Conservation (phyloP, 1,140 invertebrate genomes). For the Psilanteris sp. region DNA sequence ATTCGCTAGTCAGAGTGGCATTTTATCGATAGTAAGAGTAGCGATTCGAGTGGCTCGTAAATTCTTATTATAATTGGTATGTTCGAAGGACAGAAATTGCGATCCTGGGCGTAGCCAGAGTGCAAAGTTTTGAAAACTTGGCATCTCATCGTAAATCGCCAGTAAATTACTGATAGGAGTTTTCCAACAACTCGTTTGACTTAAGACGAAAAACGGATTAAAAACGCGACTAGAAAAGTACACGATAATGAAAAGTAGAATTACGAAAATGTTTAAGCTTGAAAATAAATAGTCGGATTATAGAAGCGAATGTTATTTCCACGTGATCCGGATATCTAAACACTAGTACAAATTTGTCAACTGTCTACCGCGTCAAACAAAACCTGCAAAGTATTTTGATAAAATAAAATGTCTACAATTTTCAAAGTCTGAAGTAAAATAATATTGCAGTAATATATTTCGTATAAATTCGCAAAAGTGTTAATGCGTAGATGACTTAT, state of each 20-base stretch:
- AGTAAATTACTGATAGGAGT: slow-evolving; percentile 36
- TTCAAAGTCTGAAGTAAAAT: too few relatives aligned
- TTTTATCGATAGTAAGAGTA: slow-evolving; percentile 53
- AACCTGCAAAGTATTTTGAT: too few relatives aligned
- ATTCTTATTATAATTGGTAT: slow-evolving; percentile 65
- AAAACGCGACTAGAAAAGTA: slow-evolving; percentile 27
- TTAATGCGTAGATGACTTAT: too few relatives aligned
- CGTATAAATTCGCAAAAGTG: too few relatives aligned
- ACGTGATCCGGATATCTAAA: not conserved
- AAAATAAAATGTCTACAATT: too few relatives aligned
- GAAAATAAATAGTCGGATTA: slow-evolving; percentile 38
- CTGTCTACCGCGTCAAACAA: too few relatives aligned
- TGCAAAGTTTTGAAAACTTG: slow-evolving; percentile 61
- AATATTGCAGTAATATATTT: too few relatives aligned
- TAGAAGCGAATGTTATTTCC: not conserved
- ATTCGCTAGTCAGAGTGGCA: slow-evolving; percentile 31
- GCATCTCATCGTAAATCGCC: slow-evolving; percentile 51
- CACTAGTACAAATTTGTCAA: not conserved
- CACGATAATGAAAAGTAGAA: slow-evolving; percentile 6
- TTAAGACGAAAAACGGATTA: slow-evolving; percentile 44
- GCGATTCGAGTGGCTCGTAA: slow-evolving; percentile 50
- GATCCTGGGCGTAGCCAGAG: slow-evolving; percentile 35
- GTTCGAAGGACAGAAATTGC: slow-evolving; percentile 46
- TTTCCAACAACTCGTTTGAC: slow-evolving; percentile 34
- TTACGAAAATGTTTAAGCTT: slow-evolving; percentile 4